phyloP scores from a whole-genome alignment of 2,888 invertebrate species.

The Prosopocoilus inquinatus region DNA sequence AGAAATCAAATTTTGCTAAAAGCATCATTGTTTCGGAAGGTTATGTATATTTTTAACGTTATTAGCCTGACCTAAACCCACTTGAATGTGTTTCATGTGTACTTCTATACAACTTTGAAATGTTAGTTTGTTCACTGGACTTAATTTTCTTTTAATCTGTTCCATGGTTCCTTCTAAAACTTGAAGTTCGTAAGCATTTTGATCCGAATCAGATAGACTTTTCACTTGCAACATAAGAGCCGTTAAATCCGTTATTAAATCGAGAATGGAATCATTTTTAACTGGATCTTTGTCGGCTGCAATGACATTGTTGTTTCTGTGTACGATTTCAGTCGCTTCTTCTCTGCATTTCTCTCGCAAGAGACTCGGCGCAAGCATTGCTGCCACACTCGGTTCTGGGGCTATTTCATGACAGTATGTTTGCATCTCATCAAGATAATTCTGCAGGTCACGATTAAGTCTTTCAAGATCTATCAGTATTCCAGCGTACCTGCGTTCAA shows the following conservation, averaged over 20 bases:
- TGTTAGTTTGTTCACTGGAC: slow-evolving; percentile 69
- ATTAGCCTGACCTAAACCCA: slow-evolving; percentile 57
- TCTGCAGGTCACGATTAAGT: slow-evolving; percentile 85
- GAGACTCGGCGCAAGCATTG: slow-evolving; percentile 86
- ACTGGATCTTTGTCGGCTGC: slow-evolving; percentile 56
- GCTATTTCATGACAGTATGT: slow-evolving; percentile 81
- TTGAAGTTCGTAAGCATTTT: slow-evolving; percentile 87
- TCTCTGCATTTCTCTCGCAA: slow-evolving; percentile 83
- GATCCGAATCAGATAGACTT: slow-evolving; percentile 72
- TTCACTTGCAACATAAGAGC: slow-evolving; percentile 88
- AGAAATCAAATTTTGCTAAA: neutral
- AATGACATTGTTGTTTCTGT: slow-evolving; percentile 64
- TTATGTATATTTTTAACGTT: slow-evolving; percentile 10
- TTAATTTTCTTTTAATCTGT: slow-evolving; percentile 79
- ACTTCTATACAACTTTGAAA: slow-evolving; percentile 90
- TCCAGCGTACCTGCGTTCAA: slow-evolving; percentile 86
- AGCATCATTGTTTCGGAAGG: slow-evolving; percentile 17
- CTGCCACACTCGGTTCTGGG: slow-evolving; percentile 80
- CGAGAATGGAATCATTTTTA: slow-evolving; percentile 62
- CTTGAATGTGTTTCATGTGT: slow-evolving; percentile 86
- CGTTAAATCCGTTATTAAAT: slow-evolving; percentile 82
- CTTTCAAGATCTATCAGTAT: slow-evolving; percentile 86
- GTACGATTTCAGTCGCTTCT: slow-evolving; percentile 79
- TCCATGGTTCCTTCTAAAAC: slow-evolving; percentile 89
- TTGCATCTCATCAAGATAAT: slow-evolving; percentile 83